A percentile compares a stretch with the other conserved stretches of the same genome.
These are phyloP conservation scores for Hedychridium roseum DNA, from an alignment of 2,888 invertebrate species.

Conservation along the genomic window DNA sequence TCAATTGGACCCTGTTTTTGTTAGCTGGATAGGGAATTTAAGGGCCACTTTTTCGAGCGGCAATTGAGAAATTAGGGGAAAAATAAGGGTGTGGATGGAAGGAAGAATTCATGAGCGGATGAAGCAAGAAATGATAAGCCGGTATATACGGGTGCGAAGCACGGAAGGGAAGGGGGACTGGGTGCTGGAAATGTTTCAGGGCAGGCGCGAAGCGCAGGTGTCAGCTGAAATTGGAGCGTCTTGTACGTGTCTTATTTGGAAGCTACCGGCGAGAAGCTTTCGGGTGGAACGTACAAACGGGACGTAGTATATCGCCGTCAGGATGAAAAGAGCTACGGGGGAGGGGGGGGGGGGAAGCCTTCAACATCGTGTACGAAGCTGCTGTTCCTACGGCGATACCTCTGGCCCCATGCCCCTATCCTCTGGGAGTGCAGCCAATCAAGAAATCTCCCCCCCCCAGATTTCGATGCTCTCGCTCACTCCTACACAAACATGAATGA, in stretches of 20 bases:
- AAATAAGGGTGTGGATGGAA: constrained; percentile 2
- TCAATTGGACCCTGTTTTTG: too few species aligned
- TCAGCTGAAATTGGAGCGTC: constrained; percentile 57
- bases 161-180: constrained; percentile 9
- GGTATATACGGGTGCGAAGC: too few species aligned
- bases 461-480: too few species aligned
- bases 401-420: constrained; percentile 23
- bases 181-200: constrained; percentile 31
- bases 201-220: constrained; percentile 53
- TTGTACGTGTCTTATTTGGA: constrained; percentile 57
- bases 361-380: constrained; percentile 4
- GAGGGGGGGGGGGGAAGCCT: constrained; percentile 9
- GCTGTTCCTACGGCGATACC: constrained; percentile 17
- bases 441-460: too few species aligned
- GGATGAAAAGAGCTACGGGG: constrained; percentile 8
- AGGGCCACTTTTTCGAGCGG: too few species aligned
- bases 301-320: constrained; percentile 45
- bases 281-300: constrained; percentile 46
- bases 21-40: too few species aligned
- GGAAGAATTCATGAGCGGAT: constrained; percentile 2
- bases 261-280: constrained; percentile 31
- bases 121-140: background rate
- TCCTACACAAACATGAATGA: too few species aligned
- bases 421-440: constrained; percentile 35
- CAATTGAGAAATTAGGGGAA: background rate